Base-by-base conservation (phyloP, 2,113 vertebrate species). In the Rhinolophus sinicus region DNA sequence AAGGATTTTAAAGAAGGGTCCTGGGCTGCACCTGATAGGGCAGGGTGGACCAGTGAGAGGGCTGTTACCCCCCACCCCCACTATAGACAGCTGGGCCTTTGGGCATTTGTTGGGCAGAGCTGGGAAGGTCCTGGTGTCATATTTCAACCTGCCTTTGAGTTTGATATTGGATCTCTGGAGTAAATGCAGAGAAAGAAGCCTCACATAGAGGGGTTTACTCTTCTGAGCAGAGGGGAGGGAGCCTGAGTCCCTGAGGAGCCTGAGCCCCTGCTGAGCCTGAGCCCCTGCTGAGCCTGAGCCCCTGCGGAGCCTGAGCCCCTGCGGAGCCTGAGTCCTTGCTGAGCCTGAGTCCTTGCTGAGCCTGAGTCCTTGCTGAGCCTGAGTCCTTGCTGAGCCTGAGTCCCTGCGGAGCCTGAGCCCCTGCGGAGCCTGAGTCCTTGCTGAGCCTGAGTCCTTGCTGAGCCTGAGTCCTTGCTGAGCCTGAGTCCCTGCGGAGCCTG, bases 41-140 rank as follows among this genome's bases (percentile, higher is more conserved):
- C 0, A 5, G 40, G 40, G 18, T 26, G 67, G n/a, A 47, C 18
- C 11, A 5, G 30, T 8, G 60, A 9, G 3, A 19, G 8, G 24
- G 19, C 44, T 33, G 83, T 16, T 44, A 44, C 40, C 40, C 40
- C 44, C n/a, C 50, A 21, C 47, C 40, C 69, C 33, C 65, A 6
- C 47, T 38, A 15, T 0, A 75, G 70, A 52, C 13, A 50, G 47
- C 44, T 1, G 1, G 6, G n/a, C 21, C 35, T 64, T 28, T 12
- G n/a, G 77, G 33, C 30, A 24, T 54, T 62, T 40, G 65, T 24
- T 62, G 70, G 38, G 72, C 62, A 67, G 54, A 83, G 16, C 75
- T 10, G 58, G 28, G 35, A 67, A 65, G 65, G 28, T 62, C 77
- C 70, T 85, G 35, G 62, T 8, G 62, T 60, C 50, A 8, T 8